A percentile compares a stretch with the other conserved stretches of the same genome.
These are phyloP conservation scores for Poecilobothrus nobilitatus DNA, from an alignment of 2,888 invertebrate genomes.

Conservation along the genomic window DNA sequence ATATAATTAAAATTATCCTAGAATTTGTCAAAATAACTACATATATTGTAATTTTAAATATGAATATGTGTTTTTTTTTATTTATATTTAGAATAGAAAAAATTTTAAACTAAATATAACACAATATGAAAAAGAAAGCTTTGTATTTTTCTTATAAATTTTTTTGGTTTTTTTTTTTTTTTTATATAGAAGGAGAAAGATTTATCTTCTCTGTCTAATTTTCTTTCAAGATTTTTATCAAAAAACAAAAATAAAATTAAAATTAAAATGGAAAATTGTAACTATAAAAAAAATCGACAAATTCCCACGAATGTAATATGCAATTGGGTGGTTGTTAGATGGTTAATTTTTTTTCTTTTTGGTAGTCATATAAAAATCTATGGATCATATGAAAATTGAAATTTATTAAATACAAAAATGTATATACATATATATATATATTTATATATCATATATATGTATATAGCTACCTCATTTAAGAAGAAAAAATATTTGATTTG, in stretches of 20 bases:
- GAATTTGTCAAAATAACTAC: no score
- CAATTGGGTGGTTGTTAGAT: neutral
- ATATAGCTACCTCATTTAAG: neutral
- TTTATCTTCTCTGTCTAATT: constrained; percentile 1
- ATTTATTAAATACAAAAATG: neutral
- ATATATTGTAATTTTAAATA: no score
- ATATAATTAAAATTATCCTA: no score
- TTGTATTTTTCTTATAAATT: no score
- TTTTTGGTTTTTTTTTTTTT: neutral
- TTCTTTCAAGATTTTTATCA: neutral
- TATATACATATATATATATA: neutral
- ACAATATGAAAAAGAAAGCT: neutral
- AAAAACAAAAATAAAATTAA: neutral
- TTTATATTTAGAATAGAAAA: neutral
- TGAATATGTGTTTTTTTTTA: no score
- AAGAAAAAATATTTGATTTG: neutral
- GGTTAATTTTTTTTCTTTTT: neutral
- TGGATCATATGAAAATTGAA: neutral
- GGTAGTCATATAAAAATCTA: neutral
- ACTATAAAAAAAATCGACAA: neutral
- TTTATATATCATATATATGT: neutral
- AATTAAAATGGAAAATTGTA: neutral
- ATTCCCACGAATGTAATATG: constrained; percentile 6
- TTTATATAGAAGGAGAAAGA: neutral
- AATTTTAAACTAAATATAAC: neutral